Evolutionary conservation across 2,888 invertebrate genomes (phyloP), one percentile per base, ranked within the genome.

Genomic region (Acrobasis suavella): DNA sequence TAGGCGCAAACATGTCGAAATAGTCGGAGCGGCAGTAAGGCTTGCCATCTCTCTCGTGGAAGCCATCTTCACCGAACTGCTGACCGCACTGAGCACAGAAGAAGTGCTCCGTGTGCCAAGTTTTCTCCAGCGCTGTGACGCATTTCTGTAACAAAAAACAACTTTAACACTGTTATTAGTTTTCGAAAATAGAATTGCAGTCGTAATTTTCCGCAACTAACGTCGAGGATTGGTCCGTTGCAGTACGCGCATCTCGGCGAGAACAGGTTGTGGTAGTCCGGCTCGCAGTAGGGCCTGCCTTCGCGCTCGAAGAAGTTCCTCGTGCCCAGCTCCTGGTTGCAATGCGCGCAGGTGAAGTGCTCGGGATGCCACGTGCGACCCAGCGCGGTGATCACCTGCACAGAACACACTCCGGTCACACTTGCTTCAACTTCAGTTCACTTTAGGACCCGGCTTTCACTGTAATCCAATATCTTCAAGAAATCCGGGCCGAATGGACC

Each of bases 281-380:
- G 95, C 89, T 99, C 99, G 93, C 99, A 99, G 92, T 98, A 99
- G 0, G 99, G 99, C 82, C 96, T 95, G 62, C 98, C 98, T 75
- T 99, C 98, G 70, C 99, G 94, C 91, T 99, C 99, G 90, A 99
- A 99, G 95, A 99, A 99, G 93, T 98, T 99, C 84, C 98, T 95
- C 62, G 99, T 99, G 66, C 99, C 99, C 81, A 99, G 92, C 87
- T 98, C 98, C 83, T 98, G 97, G 80, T 96, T 97, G 94, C 99
- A 99, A 83, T 99, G 98, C 72, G 97, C 97, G 93, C 99, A 99
- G 66, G 96, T 97, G 92, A 99, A 99, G 91, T 99, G 99, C 92
- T 99, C 99, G 56, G 99, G 98, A 89, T 99, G 99, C 99, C 99
- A 99, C 69, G 99, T 98, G 90, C 98, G 97, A 62, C 99, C 99